Percentiles rank a stretch among this genome's conserved stretches.
Conservation (phyloP, 2,113 vertebrate genomes). For the Bubalus kerabau region DNA sequence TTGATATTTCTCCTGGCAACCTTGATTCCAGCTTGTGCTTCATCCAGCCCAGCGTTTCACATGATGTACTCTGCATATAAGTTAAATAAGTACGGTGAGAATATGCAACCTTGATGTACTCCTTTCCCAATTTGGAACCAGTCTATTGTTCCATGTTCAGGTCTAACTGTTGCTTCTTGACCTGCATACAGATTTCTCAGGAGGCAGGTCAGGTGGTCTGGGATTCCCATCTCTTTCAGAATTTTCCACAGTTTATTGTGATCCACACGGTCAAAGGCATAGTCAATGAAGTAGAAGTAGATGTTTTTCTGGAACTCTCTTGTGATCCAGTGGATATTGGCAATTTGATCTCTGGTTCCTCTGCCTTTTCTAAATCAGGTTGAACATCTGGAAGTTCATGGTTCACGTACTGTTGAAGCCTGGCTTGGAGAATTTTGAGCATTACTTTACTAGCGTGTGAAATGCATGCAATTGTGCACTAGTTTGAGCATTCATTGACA, state of each 20-base stretch:
- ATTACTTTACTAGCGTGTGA: neutral
- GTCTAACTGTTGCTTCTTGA: neutral
- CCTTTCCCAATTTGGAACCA: neutral
- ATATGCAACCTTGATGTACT: neutral
- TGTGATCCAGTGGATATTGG: neutral
- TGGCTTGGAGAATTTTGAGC: neutral
- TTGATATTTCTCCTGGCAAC: neutral
- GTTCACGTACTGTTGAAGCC: neutral
- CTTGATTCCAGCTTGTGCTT: neutral
- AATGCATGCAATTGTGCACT: neutral
- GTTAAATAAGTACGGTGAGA: neutral
- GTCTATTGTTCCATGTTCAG: neutral
- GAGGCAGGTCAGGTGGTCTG: neutral
- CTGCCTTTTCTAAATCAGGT: neutral
- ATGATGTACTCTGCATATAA: neutral
- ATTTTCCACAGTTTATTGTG: neutral
- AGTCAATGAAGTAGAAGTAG: neutral
- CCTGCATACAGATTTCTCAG: neutral
- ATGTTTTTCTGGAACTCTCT: neutral
- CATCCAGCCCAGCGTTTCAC: neutral
- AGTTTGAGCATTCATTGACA: neutral
- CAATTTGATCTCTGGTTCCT: neutral
- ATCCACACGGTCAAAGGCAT: neutral
- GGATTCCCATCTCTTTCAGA: neutral
- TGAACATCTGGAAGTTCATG: neutral